These are phyloP conservation scores for Ailurus styani DNA, from an alignment of 2,113 vertebrate genomes.

Conservation along the genomic window DNA sequence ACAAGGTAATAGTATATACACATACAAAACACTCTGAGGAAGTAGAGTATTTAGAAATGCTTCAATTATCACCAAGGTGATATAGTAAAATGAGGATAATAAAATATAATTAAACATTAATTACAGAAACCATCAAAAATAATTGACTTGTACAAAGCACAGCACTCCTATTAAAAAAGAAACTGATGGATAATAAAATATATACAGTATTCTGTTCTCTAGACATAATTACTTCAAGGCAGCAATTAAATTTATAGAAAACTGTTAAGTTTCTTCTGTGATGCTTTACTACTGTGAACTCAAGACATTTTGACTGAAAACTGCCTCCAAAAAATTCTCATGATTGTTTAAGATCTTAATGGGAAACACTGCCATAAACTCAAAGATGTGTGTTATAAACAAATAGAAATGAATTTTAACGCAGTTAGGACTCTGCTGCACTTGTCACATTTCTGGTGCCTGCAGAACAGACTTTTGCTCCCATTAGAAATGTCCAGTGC, in stretches of 20 bases:
- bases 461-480: neutral
- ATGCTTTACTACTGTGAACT: conserved; percentile 67
- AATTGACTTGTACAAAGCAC: conserved; percentile 83
- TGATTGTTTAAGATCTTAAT: conserved; percentile 46
- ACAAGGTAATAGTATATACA: conserved; percentile 28
- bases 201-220: conserved; percentile 74
- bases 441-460: neutral
- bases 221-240: conserved; percentile 78
- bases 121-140: conserved; percentile 84
- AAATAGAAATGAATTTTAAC: neutral
- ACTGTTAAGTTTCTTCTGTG: conserved; percentile 77
- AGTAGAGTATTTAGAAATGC: conserved; percentile 71
- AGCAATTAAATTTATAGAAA: conserved; percentile 81
- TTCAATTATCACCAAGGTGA: conserved; percentile 74
- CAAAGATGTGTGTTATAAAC: conserved; percentile 35
- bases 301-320: conserved; percentile 61
- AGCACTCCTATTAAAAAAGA: conserved; percentile 78
- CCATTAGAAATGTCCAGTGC: neutral
- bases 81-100: conserved; percentile 80
- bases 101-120: conserved; percentile 85
- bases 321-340: conserved; percentile 45
- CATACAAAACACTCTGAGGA: neutral
- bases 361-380: conserved; percentile 61
- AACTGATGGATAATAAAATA: conserved; percentile 81
- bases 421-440: neutral